Evolutionary conservation across 2,797 vertebrate genomes (phyloP).

Genomic region (Lacerta viridis): DNA sequence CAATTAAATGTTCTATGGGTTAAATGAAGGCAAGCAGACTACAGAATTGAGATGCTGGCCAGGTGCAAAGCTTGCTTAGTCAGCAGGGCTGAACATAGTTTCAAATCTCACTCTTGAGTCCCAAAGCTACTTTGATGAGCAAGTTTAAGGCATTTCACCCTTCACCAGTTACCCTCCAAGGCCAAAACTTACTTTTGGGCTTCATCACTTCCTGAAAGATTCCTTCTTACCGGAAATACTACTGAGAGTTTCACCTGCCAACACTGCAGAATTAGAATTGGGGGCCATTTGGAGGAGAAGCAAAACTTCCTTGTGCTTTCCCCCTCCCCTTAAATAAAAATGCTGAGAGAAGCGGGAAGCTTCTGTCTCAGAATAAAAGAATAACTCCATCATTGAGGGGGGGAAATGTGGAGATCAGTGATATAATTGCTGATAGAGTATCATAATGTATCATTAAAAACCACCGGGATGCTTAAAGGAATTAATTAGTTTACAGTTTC

Average conservation of each 20-base stretch:
- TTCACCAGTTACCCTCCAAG: background rate
- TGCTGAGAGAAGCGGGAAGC: conserved; percentile 9
- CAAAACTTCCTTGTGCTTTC: background rate
- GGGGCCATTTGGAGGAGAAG: background rate
- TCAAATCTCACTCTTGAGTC: background rate
- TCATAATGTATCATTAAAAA: conserved; percentile 63
- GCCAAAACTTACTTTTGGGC: background rate
- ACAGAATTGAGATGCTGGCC: conserved; percentile 30
- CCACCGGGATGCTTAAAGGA: conserved; percentile 54
- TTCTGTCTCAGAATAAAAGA: background rate
- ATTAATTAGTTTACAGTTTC: conserved; percentile 72
- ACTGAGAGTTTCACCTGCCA: background rate
- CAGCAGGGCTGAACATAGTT: background rate
- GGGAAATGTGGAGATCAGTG: conserved; percentile 14
- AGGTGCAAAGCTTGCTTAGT: background rate
- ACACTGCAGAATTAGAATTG: background rate
- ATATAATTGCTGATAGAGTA: conserved; percentile 46
- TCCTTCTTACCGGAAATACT: background rate
- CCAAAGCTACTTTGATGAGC: background rate
- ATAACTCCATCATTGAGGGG: background rate
- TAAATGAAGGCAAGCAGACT: conserved; percentile 35
- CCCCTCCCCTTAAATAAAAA: background rate
- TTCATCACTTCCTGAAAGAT: background rate
- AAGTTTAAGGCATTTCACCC: background rate
- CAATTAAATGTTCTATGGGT: conserved; percentile 46